phyloP scores from a whole-genome alignment of 2,888 invertebrate genomes.

The Podabrus alpinus region DNA sequence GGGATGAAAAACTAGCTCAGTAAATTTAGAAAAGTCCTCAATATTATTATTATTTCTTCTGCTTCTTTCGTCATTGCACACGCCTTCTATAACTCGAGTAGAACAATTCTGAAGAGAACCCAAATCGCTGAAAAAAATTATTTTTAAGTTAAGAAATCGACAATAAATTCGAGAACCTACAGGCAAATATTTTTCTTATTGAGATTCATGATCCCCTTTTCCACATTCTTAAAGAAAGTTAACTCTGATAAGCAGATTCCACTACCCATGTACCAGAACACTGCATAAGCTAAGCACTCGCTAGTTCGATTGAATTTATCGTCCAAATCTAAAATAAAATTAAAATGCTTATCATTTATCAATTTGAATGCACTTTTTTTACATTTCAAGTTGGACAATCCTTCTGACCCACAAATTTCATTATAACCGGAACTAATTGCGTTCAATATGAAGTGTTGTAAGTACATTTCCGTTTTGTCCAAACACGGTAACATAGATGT shows the following conservation, averaged over 20 bases:
- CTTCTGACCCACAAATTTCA: neutral
- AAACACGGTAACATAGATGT: neutral
- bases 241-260: neutral
- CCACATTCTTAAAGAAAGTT: neutral
- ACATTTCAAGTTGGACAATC: neutral
- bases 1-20: neutral
- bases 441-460: neutral
- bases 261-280: fast-evolving
- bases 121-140: neutral
- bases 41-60: no score
- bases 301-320: neutral
- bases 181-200: neutral
- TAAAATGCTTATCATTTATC: neutral
- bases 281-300: neutral
- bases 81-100: neutral
- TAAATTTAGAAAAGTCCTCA: neutral
- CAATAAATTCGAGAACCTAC: neutral
- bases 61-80: neutral
- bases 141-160: neutral
- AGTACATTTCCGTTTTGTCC: neutral
- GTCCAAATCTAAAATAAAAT: neutral
- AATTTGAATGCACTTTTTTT: neutral
- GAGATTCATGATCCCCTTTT: neutral
- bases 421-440: neutral
- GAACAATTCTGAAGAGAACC: neutral